Base-by-base conservation (phyloP, 2,113 vertebrate genomes). In the Nibea albiflora region DNA sequence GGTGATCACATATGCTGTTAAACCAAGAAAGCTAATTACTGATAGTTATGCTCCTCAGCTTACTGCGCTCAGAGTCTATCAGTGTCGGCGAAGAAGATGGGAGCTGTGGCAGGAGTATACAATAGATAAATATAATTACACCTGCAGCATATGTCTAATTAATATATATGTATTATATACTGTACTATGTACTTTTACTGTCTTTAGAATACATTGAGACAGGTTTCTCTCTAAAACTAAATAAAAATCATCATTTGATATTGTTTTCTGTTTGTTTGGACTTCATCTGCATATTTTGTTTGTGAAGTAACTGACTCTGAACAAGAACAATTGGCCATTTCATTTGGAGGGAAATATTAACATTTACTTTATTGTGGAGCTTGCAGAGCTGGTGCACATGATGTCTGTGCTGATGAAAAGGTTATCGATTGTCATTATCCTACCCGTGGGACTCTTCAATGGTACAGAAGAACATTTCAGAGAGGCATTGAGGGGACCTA, bases 1-100 rank as follows among this genome's bases (percentile, higher is more conserved):
- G 52, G 63, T 90, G 77, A 90, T 88, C 78, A 86, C 84, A 88
- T 65, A 70, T 76, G 85, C 73, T 84, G 81, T 88, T 87, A 90
- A 90, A 90, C 77, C 85, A 85, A 78, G 66, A 69, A 84, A 89
- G 67, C 85, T 86, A 91, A 92, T 93, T 90, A 86, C 66, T 83
- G 69, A 88, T 80, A 88, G 83, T 88, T 83, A 84, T 83, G 81
- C 76, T 85, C 76, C 61, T 79, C 78, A 78, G 74, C 52, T 81
- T 57, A 66, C 70, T 72, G 70, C 28, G 56, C 24, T 86, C 7
- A 39, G 7, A 39, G 35, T 39, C 35, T 80, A 86, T 87, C 78
- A 71, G 81, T 63, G 62, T 80, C 53, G 71, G 53, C 73, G 68
- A 62, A 66, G 63, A 69, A 73, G 87, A 86, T 87, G 63, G 56